Percentiles rank a stretch among this genome's conserved stretches.
Evolutionary conservation across 2,888 invertebrate species (phyloP).

Genomic region (Graphium colonna): DNA sequence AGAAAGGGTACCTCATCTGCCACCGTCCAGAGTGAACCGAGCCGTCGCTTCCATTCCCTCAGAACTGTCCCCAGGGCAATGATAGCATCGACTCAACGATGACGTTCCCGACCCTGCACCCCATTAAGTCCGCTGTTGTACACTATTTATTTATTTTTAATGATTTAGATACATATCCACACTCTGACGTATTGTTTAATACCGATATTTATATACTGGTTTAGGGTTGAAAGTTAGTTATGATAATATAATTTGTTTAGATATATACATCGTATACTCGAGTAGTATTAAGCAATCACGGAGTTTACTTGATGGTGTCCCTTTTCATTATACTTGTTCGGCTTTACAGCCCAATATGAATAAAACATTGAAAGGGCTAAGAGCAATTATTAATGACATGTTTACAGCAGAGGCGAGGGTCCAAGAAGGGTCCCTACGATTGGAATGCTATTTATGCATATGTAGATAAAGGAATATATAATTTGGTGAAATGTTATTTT

Average conservation of each 20-base stretch:
- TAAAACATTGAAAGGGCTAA: slow-evolving; percentile 59
- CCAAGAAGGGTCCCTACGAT: slow-evolving; percentile 20
- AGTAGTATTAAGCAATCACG: slow-evolving; percentile 25
- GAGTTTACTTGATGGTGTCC: slow-evolving; percentile 42
- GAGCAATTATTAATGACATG: slow-evolving; percentile 69
- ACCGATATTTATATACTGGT: no score
- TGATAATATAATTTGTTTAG: not conserved
- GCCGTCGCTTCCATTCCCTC: no score
- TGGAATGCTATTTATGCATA: slow-evolving; percentile 15
- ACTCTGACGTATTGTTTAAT: no score
- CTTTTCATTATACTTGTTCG: slow-evolving; percentile 64
- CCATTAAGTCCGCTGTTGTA: no score
- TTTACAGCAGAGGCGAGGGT: slow-evolving; percentile 48
- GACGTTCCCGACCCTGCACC: no score
- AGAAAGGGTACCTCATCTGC: no score
- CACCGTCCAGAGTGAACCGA: no score
- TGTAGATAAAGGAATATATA: slow-evolving; percentile 12
- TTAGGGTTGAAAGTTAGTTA: not conserved
- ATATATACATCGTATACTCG: slow-evolving; percentile 12
- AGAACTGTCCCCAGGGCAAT: no score
- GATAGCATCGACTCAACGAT: no score
- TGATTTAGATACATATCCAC: no score
- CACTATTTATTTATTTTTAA: no score
- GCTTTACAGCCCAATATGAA: slow-evolving; percentile 57
- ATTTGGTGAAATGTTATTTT: no score